Base-by-base conservation (phyloP, 2,797 vertebrate genomes). In the Falco columbarius region DNA sequence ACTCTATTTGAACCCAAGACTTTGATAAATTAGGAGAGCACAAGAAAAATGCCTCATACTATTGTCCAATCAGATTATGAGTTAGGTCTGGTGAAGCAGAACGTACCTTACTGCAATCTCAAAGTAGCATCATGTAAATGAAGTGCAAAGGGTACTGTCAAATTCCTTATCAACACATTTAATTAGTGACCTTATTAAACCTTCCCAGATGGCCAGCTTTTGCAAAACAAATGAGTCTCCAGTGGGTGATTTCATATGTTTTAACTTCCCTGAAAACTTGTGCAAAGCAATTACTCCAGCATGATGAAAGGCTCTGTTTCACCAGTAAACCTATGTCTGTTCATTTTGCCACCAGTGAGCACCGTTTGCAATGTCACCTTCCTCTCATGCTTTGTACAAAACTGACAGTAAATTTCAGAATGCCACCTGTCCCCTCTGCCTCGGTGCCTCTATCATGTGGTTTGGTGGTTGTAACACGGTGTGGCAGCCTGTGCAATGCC, bases 161-260 rank as follows among this genome's bases (percentile, higher is more conserved):
- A 96, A 86, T 66, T 95, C 51, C 66, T 81, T 97, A 95, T 95
- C 92, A 97, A 97, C 94, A 95, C 83, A 86, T 97, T 89, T 97
- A 98, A 97, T 96, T 96, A 89, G 34, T 62, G 14, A 52, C 24
- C 36, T 81, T 83, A 86, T 93, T 97, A 96, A 90, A 90, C 72
- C 62, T 91, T 92, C 83, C 94, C 92, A 74, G 51, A 61, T 68
- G 73, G 38, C n/a, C 89, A 65, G 23, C 17, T 77, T 95, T 92
- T 91, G 56, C 77, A 89, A 94, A 96, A 82, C 80, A 95, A 84
- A 94, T 76, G 34, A 73, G 32, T 92, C 86, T 89, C 59, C 27
- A 71, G 59, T 71, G 46, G 32, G n/a, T 96, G 71, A 93, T 55
- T 75, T 96, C 36, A 79, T 73, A 47, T 47, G 51, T 18, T 96